Percentiles rank a stretch among this genome's conserved stretches.
Evolutionary conservation across 1,140 invertebrate genomes (phyloP).

Genomic region (Scaptomyza pallida): DNA sequence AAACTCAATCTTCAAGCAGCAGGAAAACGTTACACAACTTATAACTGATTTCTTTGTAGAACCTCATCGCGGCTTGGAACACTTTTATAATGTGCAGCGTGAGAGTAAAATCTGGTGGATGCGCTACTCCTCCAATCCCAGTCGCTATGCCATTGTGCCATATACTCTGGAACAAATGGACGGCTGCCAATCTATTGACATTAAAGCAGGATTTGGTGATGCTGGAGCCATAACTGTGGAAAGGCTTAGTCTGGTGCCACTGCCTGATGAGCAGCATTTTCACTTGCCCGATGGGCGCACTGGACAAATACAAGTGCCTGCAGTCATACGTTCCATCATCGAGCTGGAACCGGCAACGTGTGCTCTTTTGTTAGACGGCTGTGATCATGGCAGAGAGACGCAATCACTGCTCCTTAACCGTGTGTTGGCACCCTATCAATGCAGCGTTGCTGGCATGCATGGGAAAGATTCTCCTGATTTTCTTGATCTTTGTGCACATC

Average conservation of each 20-base stretch:
- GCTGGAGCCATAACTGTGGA: slow-evolving; percentile 56
- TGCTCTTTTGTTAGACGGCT: slow-evolving; percentile 69
- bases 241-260: slow-evolving; percentile 53
- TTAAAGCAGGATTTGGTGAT: slow-evolving; percentile 53
- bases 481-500: slow-evolving; percentile 85
- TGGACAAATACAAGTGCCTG: slow-evolving; percentile 33
- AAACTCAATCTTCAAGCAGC: slow-evolving; percentile 32
- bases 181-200: slow-evolving; percentile 65
- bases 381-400: slow-evolving; percentile 51
- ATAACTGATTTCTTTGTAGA: slow-evolving; percentile 67
- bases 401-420: slow-evolving; percentile 87
- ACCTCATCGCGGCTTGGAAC: slow-evolving; percentile 54
- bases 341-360: slow-evolving; percentile 61
- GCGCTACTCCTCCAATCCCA: slow-evolving; percentile 88
- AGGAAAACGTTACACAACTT: slow-evolving; percentile 25
- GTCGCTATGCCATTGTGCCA: slow-evolving; percentile 85
- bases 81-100: slow-evolving; percentile 87
- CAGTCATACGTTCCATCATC: slow-evolving; percentile 69
- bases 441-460: slow-evolving; percentile 52
- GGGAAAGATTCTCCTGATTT: slow-evolving; percentile 49
- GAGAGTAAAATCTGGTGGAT: slow-evolving; percentile 92
- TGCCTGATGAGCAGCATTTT: slow-evolving; percentile 15
- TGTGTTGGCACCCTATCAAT: slow-evolving; percentile 88
- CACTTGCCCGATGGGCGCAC: slow-evolving; percentile 52
- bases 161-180: slow-evolving; percentile 83